These are phyloP conservation scores for Trachythela sp. DNA, from an alignment of 64 coral and sea anemone species.

Conservation along the genomic window DNA sequence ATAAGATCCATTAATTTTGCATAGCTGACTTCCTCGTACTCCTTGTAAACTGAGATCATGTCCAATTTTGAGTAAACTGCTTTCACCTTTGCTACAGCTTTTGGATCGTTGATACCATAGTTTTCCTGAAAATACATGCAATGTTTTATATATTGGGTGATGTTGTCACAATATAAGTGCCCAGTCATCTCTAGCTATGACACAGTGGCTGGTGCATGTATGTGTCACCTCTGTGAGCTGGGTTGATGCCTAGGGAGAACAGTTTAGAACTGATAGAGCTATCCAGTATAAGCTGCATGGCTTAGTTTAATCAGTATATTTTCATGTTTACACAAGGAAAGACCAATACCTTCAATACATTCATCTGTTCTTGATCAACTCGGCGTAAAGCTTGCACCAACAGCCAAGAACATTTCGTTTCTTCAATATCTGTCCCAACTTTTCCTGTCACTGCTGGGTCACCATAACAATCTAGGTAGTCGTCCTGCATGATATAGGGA, in stretches of 20 bases:
- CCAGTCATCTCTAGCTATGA: too few species aligned
- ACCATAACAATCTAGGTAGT: conserved; percentile 88
- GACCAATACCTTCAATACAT: conserved; percentile 72
- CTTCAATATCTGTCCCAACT: conserved; percentile 96
- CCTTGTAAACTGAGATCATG: conserved; percentile 41
- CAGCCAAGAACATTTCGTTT: conserved; percentile 90
- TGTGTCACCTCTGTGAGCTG: too few species aligned
- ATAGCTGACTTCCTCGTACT: conserved; percentile 74
- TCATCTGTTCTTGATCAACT: conserved; percentile 52
- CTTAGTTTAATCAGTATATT: too few species aligned
- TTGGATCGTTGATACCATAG: conserved; percentile 56
- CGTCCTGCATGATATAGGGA: conserved; percentile 52
- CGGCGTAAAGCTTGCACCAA: conserved; percentile 76
- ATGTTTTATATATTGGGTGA: background rate
- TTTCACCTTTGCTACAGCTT: conserved; percentile 62
- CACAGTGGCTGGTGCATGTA: too few species aligned
- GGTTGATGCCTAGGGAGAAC: background rate
- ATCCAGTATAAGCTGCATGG: too few species aligned
- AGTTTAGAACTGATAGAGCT: background rate
- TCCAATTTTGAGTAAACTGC: conserved; percentile 55
- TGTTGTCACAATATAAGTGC: too few species aligned
- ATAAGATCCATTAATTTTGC: conserved; percentile 67
- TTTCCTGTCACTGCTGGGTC: conserved; percentile 83
- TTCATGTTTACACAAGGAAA: too few species aligned
- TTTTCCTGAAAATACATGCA: conserved; percentile 54